These are phyloP conservation scores for Ophion ventricosus DNA, from an alignment of 2,888 invertebrate species.

Conservation along the genomic window DNA sequence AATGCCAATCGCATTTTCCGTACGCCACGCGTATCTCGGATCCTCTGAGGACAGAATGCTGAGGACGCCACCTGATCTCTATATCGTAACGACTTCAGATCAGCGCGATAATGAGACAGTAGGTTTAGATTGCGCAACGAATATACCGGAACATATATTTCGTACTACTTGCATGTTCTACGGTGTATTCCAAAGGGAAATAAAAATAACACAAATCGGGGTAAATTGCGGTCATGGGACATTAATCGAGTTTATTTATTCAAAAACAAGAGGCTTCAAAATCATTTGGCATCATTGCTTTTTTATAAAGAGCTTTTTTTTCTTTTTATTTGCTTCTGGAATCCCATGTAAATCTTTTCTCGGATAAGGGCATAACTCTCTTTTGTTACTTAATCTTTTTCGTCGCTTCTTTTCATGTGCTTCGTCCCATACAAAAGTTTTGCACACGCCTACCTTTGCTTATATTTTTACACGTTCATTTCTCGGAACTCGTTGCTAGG, in stretches of 20 bases:
- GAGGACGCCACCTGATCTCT: slow-evolving; percentile 55
- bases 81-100: slow-evolving; percentile 57
- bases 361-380: neutral
- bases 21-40: slow-evolving; percentile 66
- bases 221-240: neutral
- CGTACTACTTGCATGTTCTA: slow-evolving; percentile 5
- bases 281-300: neutral
- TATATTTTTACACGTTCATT: neutral
- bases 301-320: neutral
- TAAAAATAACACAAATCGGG: neutral
- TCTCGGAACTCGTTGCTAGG: neutral
- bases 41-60: slow-evolving; percentile 52
- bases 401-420: slow-evolving; percentile 10
- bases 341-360: slow-evolving; percentile 1
- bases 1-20: slow-evolving; percentile 67
- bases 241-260: neutral
- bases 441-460: neutral
- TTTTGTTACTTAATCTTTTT: neutral
- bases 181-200: neutral
- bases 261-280: neutral
- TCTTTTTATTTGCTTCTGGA: neutral
- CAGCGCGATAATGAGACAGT: slow-evolving; percentile 53
- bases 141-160: slow-evolving; percentile 18
- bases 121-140: slow-evolving; percentile 46
- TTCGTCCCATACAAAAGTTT: neutral